These are phyloP conservation scores for Macaria liturata DNA, from an alignment of 2,888 invertebrate species.

Conservation along the genomic window DNA sequence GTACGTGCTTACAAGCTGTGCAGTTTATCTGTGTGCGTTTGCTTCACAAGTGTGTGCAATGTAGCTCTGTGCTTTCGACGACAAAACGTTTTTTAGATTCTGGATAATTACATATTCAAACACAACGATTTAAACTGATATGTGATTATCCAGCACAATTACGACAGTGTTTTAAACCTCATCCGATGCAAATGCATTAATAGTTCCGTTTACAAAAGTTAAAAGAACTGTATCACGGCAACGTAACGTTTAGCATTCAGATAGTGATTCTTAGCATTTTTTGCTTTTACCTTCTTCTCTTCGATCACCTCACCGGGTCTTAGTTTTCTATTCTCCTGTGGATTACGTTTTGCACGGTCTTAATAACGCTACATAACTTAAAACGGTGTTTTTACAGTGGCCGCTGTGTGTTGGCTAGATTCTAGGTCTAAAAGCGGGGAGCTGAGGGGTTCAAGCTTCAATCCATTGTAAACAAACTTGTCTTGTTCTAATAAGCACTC, in stretches of 20 bases:
- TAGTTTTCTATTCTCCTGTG: slow-evolving; percentile 94
- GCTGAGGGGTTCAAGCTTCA: slow-evolving; percentile 65
- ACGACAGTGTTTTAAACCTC: slow-evolving; percentile 62
- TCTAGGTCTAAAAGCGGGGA: slow-evolving; percentile 72
- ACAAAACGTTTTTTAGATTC: slow-evolving; percentile 59
- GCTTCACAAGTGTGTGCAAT: slow-evolving; percentile 77
- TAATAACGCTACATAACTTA: slow-evolving; percentile 67
- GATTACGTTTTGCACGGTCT: slow-evolving; percentile 79
- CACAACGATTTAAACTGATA: slow-evolving; percentile 31
- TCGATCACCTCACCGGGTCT: slow-evolving; percentile 97
- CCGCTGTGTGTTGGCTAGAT: slow-evolving; percentile 56
- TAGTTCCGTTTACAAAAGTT: slow-evolving; percentile 69
- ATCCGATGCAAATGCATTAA: slow-evolving; percentile 75
- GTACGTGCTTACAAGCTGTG: slow-evolving; percentile 80
- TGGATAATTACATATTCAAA: slow-evolving; percentile 64
- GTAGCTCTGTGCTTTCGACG: slow-evolving; percentile 73
- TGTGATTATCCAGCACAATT: slow-evolving; percentile 65
- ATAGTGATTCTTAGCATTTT: slow-evolving; percentile 62
- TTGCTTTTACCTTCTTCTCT: slow-evolving; percentile 94
- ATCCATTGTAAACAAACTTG: slow-evolving; percentile 58
- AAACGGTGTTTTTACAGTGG: slow-evolving; percentile 52
- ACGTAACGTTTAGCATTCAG: slow-evolving; percentile 79
- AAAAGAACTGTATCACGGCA: slow-evolving; percentile 75
- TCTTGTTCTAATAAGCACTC: slow-evolving; percentile 63
- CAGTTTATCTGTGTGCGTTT: slow-evolving; percentile 74